Percentiles rank a stretch among this genome's conserved stretches.
Evolutionary conservation across 2,888 invertebrate genomes (phyloP).

Genomic region (Dione juno): DNA sequence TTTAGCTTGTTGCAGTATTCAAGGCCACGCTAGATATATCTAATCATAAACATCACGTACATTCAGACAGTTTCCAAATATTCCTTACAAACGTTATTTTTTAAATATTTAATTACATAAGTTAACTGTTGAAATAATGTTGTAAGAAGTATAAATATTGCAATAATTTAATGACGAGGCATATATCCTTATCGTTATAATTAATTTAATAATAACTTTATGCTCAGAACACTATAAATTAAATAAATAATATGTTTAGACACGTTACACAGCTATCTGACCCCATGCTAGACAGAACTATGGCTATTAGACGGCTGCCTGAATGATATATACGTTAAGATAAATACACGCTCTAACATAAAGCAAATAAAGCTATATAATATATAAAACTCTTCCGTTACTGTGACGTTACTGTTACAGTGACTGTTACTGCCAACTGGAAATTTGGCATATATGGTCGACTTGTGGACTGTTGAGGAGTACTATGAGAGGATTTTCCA

Average conservation of each 20-base stretch:
- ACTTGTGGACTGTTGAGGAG: too few species aligned
- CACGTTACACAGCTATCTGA: slow-evolving; percentile 6
- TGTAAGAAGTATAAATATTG: too few species aligned
- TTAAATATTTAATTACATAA: not conserved
- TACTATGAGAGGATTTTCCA: too few species aligned
- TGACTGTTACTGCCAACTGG: too few species aligned
- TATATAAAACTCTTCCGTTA: too few species aligned
- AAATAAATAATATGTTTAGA: slow-evolving; percentile 11
- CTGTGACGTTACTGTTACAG: too few species aligned
- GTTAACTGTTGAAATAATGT: slow-evolving; percentile 6
- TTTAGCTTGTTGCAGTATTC: too few species aligned
- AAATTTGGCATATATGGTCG: too few species aligned
- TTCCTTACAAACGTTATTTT: not conserved
- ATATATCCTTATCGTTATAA: not conserved
- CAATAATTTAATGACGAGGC: not conserved
- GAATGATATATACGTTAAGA: not conserved
- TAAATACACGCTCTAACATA: too few species aligned
- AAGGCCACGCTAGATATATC: too few species aligned
- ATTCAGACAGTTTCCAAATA: not conserved
- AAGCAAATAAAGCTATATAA: too few species aligned
- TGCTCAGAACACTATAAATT: not conserved
- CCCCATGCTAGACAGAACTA: not conserved
- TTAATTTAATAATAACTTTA: not conserved
- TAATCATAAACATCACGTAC: too few species aligned
- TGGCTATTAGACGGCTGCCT: not conserved